These are phyloP conservation scores for Suillia variegata DNA, from an alignment of 2,888 invertebrate genomes.

Conservation along the genomic window DNA sequence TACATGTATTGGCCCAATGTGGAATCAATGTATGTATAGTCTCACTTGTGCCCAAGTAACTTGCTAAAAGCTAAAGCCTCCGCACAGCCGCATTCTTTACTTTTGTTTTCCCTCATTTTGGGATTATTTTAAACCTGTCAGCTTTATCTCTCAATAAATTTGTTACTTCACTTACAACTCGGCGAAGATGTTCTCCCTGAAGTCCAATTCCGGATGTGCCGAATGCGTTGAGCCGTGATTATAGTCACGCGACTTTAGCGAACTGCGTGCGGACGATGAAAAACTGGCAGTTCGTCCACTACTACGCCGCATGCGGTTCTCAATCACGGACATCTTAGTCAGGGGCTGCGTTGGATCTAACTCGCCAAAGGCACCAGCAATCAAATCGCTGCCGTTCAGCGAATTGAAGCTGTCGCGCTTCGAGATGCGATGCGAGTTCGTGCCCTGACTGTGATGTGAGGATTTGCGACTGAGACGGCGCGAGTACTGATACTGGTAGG, in stretches of 20 bases:
- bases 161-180: constrained; percentile 54
- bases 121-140: no score
- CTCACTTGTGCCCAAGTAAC: no score
- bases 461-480: constrained; percentile 55
- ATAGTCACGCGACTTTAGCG: constrained; percentile 58
- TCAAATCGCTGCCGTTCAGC: constrained; percentile 53
- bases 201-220: constrained; percentile 57
- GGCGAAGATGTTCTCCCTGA: constrained; percentile 60
- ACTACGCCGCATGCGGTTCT: constrained; percentile 54
- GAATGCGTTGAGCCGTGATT: constrained; percentile 53
- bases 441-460: constrained; percentile 40
- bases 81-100: no score
- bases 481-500: constrained; percentile 54
- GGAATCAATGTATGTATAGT: no score
- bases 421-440: constrained; percentile 34
- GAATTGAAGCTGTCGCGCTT: constrained; percentile 59
- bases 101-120: no score
- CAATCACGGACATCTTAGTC: constrained; percentile 59
- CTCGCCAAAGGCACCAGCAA: constrained; percentile 57
- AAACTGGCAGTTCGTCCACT: constrained; percentile 52
- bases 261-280: constrained; percentile 55
- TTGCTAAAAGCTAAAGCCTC: no score
- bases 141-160: no score
- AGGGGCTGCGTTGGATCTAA: constrained; percentile 57
- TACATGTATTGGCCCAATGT: no score